These are phyloP conservation scores for Zoroaster sp. DNA, from an alignment of 53 echinoderm and acorn worm genomes.

Conservation along the genomic window DNA sequence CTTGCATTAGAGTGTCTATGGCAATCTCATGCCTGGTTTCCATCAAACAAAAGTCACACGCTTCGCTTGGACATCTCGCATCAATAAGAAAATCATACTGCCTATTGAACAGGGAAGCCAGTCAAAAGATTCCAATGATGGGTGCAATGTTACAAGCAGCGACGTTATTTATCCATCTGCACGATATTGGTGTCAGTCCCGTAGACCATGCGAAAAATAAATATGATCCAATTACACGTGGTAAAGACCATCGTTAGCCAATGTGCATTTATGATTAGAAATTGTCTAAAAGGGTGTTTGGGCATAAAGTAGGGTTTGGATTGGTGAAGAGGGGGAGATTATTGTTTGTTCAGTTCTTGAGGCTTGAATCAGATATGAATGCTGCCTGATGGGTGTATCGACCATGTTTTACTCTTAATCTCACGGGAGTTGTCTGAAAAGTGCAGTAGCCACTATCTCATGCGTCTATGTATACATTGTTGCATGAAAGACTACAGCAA, in stretches of 20 bases:
- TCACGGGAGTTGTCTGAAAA: conserved; percentile 51
- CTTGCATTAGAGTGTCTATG: too few species aligned
- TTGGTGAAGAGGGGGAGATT: conserved; percentile 3
- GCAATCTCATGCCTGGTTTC: conserved; percentile 3
- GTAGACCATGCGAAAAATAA: conserved; percentile 14
- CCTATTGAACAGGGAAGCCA: not conserved
- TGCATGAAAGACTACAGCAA: not conserved
- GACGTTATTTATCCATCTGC: conserved; percentile 42
- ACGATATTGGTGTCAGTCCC: conserved; percentile 18
- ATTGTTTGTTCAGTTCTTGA: conserved; percentile 34
- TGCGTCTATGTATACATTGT: not conserved
- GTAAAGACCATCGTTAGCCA: not conserved
- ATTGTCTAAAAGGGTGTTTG: conserved; percentile 44
- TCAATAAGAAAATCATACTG: not conserved
- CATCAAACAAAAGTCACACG: conserved; percentile 14
- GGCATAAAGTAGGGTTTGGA: conserved; percentile 32
- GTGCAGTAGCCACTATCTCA: conserved; percentile 5
- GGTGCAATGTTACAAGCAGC: not conserved
- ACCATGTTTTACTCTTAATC: not conserved
- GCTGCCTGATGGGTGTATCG: conserved; percentile 35
- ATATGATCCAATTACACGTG: conserved; percentile 49
- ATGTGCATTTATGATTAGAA: conserved; percentile 12
- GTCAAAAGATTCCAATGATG: not conserved
- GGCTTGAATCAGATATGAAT: not conserved
- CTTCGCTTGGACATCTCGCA: conserved; percentile 8